A percentile compares a stretch with the other conserved stretches of the same genome.
Evolutionary conservation across 2,797 vertebrate genomes (phyloP).

Genomic region (Carcharodon carcharias): DNA sequence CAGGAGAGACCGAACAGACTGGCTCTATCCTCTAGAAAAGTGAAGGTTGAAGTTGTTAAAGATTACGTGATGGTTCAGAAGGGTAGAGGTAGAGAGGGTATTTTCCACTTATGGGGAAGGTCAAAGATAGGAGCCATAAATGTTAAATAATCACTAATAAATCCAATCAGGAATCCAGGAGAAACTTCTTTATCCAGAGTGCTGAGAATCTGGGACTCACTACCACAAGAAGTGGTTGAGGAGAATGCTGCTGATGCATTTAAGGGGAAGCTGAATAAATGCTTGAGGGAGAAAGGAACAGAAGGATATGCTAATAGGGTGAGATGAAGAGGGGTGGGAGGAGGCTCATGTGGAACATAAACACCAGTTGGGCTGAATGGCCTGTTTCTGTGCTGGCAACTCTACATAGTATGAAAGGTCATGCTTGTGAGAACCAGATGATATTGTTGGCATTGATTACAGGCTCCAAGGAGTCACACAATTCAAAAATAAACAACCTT

Average conservation of each 20-base stretch:
- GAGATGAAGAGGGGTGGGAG: background rate
- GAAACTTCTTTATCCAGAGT: background rate
- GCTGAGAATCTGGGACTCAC: background rate
- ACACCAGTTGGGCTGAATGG: background rate
- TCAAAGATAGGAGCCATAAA: background rate
- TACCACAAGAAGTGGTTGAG: background rate
- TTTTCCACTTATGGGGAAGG: background rate
- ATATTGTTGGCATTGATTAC: background rate
- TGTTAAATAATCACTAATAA: background rate
- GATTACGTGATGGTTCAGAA: background rate
- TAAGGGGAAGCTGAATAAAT: background rate
- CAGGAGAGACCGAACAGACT: background rate
- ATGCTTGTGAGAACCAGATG: background rate
- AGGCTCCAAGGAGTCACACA: background rate
- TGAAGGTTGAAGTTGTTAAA: background rate
- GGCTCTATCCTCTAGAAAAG: background rate
- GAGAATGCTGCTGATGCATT: background rate
- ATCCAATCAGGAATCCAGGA: background rate
- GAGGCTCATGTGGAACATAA: background rate
- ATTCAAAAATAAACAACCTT: background rate
- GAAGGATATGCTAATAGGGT: background rate
- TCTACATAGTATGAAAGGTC: background rate
- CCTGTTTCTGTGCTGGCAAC: background rate
- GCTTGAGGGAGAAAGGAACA: background rate
- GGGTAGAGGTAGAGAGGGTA: background rate